phyloP scores from a whole-genome alignment of 2,797 vertebrate genomes.

The Danio aesculapii region DNA sequence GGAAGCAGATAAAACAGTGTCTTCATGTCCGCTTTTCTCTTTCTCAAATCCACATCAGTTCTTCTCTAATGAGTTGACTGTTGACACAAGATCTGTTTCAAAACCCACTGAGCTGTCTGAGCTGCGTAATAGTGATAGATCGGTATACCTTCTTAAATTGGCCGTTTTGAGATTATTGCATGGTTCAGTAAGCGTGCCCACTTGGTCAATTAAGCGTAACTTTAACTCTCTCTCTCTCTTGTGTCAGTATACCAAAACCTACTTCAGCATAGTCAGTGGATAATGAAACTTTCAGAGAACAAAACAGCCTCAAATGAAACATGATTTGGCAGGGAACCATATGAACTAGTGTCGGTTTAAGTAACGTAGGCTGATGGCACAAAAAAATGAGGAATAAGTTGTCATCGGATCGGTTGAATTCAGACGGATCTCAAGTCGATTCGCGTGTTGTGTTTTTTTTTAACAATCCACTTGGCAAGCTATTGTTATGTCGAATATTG shows the following conservation, averaged over 20 bases:
- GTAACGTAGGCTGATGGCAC: too few relatives aligned
- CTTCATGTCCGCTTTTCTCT: slow-evolving; percentile 15
- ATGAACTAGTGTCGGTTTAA: background rate
- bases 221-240: background rate
- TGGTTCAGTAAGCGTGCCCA: background rate
- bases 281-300: background rate
- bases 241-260: slow-evolving; percentile 13
- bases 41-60: background rate
- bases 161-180: slow-evolving; percentile 7
- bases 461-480: too few relatives aligned
- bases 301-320: background rate
- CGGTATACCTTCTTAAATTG: background rate
- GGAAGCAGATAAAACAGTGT: background rate
- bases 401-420: too few relatives aligned
- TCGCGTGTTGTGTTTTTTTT: too few relatives aligned
- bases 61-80: slow-evolving; percentile 8
- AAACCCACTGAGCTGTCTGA: background rate
- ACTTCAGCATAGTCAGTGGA: slow-evolving; percentile 1
- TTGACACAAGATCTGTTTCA: slow-evolving; percentile 2
- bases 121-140: slow-evolving; percentile 6
- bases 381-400: too few relatives aligned
- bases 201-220: slow-evolving; percentile 4
- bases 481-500: too few relatives aligned
- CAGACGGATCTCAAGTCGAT: too few relatives aligned
- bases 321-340: background rate